Evolutionary conservation across 2,113 vertebrate species (phyloP).

Genomic region (Coptodon bakossiorum): DNA sequence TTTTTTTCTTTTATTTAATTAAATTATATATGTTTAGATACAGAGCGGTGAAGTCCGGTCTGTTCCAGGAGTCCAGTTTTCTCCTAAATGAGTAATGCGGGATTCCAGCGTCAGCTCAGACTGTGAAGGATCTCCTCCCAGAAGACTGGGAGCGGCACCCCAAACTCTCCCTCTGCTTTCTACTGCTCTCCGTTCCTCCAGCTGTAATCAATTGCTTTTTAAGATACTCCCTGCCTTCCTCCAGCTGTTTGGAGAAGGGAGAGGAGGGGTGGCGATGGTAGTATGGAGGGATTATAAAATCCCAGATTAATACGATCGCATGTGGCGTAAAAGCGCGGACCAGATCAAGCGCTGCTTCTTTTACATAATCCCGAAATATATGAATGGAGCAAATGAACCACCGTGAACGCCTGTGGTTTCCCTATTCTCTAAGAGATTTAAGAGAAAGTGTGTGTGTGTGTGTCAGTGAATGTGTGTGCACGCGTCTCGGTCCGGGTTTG

Average conservation of each 20-base stretch:
- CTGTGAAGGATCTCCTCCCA: not conserved
- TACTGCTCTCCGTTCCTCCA: not conserved
- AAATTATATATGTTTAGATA: not conserved
- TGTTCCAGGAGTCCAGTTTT: not conserved
- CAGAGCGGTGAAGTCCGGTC: accelerated
- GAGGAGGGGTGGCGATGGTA: not conserved
- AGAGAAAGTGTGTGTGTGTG: not conserved
- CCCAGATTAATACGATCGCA: slow-evolving; percentile 23
- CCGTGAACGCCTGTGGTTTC: slow-evolving; percentile 30
- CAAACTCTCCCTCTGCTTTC: not conserved
- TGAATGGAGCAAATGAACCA: slow-evolving; percentile 13
- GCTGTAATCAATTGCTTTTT: not conserved
- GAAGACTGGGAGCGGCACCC: not conserved
- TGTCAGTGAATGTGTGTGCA: not conserved
- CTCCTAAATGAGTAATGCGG: not conserved
- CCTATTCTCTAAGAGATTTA: not conserved
- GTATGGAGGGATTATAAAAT: not conserved
- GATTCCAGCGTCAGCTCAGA: not conserved
- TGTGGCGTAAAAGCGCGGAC: slow-evolving; percentile 9
- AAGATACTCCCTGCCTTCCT: not conserved
- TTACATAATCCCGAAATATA: not conserved
- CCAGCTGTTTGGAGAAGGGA: slow-evolving; percentile 30
- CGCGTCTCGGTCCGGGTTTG: not conserved
- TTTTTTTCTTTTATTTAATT: not conserved
- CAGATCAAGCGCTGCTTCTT: not conserved